Evolutionary conservation across 2,113 vertebrate genomes (phyloP).

Genomic region (Leptobrachium ailaonicum): DNA sequence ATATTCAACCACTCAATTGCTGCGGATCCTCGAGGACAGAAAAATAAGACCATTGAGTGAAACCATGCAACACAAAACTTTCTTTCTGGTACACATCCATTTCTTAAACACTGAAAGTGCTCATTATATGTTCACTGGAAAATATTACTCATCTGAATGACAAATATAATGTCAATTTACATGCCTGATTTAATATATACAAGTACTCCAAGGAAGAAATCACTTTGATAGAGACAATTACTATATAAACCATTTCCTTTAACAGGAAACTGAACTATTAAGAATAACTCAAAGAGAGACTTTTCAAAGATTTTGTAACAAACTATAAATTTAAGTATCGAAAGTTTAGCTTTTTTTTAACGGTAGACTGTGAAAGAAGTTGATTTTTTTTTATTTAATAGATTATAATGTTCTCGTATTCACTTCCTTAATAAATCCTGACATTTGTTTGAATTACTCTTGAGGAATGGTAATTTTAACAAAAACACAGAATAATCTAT

Average conservation of each 20-base stretch:
- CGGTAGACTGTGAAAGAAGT: neutral
- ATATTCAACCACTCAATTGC: neutral
- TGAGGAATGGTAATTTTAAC: slow-evolving; percentile 9
- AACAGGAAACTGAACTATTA: slow-evolving; percentile 35
- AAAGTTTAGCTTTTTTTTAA: slow-evolving; percentile 1
- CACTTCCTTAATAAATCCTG: slow-evolving; percentile 38
- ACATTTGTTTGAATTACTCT: slow-evolving; percentile 12
- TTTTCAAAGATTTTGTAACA: slow-evolving; percentile 18
- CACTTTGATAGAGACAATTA: slow-evolving; percentile 33
- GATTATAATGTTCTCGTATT: neutral
- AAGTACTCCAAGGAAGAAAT: slow-evolving; percentile 32
- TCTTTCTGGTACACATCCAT: slow-evolving; percentile 27
- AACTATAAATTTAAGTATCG: slow-evolving; percentile 37
- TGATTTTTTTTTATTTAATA: neutral
- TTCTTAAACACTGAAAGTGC: slow-evolving; percentile 23
- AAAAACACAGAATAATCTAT: slow-evolving; percentile 9
- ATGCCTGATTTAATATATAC: slow-evolving; percentile 25
- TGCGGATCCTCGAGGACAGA: slow-evolving; percentile 31
- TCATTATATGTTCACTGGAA: slow-evolving; percentile 11
- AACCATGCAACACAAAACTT: slow-evolving; percentile 37
- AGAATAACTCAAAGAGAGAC: neutral
- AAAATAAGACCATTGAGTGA: slow-evolving; percentile 35
- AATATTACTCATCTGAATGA: slow-evolving; percentile 10
- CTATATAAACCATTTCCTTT: slow-evolving; percentile 24
- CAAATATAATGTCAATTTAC: slow-evolving; percentile 36